Percentiles rank a stretch among this genome's conserved stretches.
Evolutionary conservation across 53 echinoderm and acorn worm genomes (phyloP).

Genomic region (Echinometra lucunter): DNA sequence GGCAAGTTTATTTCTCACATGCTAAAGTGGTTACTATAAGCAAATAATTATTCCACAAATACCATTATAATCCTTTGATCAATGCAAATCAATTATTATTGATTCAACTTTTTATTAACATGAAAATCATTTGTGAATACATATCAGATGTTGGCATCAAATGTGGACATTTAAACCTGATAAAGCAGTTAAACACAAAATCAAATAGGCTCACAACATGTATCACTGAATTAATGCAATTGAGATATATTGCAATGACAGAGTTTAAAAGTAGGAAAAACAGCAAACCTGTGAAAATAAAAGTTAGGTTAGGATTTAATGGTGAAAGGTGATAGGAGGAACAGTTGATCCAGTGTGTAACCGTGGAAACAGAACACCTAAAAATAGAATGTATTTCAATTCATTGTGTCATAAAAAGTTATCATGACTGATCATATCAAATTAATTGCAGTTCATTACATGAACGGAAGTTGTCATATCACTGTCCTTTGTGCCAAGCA

Average conservation of each 20-base stretch:
- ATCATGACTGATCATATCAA: neutral
- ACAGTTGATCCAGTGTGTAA: neutral
- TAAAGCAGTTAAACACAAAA: neutral
- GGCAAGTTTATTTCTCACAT: neutral
- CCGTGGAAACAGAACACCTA: neutral
- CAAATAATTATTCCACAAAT: neutral
- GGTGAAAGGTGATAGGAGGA: neutral
- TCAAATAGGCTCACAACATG: neutral
- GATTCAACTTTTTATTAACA: neutral
- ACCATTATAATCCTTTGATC: neutral
- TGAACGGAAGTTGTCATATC: neutral
- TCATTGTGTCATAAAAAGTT: neutral
- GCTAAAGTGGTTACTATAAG: no score
- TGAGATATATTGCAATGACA: neutral
- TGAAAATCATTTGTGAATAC: neutral
- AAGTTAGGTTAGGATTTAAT: conserved; percentile 32
- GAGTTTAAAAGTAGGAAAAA: neutral
- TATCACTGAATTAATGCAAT: neutral
- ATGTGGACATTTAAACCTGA: neutral
- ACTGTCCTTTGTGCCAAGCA: neutral
- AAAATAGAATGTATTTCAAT: neutral
- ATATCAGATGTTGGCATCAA: neutral
- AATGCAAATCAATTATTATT: neutral
- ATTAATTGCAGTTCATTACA: neutral
- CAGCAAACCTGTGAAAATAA: conserved; percentile 9